A percentile compares a stretch with the other conserved stretches of the same genome.
These are phyloP conservation scores for Calycopis cecrops DNA, from an alignment of 1,140 invertebrate species.

Conservation along the genomic window DNA sequence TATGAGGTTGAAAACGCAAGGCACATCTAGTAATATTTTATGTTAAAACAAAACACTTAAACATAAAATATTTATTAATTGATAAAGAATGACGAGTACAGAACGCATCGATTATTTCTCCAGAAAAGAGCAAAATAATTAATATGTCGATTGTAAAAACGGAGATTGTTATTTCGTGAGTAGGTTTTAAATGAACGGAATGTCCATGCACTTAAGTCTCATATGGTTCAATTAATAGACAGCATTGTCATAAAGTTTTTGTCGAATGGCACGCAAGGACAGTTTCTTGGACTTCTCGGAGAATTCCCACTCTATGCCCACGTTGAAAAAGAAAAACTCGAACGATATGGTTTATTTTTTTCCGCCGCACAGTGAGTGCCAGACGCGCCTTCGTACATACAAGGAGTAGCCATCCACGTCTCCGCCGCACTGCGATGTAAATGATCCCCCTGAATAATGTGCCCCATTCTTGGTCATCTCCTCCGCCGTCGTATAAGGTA, in stretches of 20 bases:
- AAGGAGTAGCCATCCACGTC: slow-evolving; percentile 60
- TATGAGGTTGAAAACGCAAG: too few species aligned
- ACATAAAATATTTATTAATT: background rate
- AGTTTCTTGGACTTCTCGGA: slow-evolving; percentile 34
- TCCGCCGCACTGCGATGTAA: slow-evolving; percentile 59
- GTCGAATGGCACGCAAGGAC: slow-evolving; percentile 34
- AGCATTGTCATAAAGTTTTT: slow-evolving; percentile 31
- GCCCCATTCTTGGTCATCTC: slow-evolving; percentile 64
- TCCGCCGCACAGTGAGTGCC: slow-evolving; percentile 47
- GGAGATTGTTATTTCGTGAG: background rate
- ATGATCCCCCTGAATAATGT: slow-evolving; percentile 72
- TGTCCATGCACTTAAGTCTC: slow-evolving; percentile 5
- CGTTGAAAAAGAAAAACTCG: slow-evolving; percentile 40
- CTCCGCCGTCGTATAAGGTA: slow-evolving; percentile 61
- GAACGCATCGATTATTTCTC: too few species aligned
- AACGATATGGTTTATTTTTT: slow-evolving; percentile 63
- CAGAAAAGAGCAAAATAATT: background rate
- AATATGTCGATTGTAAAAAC: background rate
- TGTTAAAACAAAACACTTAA: too few species aligned
- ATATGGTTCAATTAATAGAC: slow-evolving; percentile 18
- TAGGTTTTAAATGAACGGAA: slow-evolving; percentile 8
- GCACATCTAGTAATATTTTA: too few species aligned
- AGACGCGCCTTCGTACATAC: slow-evolving; percentile 52
- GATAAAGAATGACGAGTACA: too few species aligned
- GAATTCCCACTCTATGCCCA: slow-evolving; percentile 33